Conservation (phyloP, 23 tunicate species). For the Halocynthia roretzi region DNA sequence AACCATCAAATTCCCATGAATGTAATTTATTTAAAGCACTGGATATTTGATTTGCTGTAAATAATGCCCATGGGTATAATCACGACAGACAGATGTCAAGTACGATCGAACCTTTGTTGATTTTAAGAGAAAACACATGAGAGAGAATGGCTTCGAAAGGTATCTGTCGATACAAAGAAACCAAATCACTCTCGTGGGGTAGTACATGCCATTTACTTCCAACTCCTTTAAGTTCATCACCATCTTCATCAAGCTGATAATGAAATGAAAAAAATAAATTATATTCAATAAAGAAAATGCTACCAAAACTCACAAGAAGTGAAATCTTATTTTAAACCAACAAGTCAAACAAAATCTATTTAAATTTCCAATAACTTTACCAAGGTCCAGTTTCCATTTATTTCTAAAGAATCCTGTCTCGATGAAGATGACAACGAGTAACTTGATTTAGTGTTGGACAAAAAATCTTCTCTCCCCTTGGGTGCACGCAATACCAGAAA, state of each 20-base stretch:
- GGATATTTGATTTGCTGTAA: no score
- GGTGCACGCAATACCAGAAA: conserved; percentile 45
- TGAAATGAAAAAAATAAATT: neutral
- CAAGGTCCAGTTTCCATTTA: no score
- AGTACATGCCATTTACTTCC: conserved; percentile 17
- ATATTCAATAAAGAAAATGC: neutral
- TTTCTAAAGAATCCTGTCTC: no score
- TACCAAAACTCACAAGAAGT: neutral
- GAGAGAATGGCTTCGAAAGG: conserved; percentile 57
- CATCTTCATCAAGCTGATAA: conserved; percentile 72
- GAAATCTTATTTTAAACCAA: no score
- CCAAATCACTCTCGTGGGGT: conserved; percentile 76
- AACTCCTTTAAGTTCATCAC: conserved; percentile 55
- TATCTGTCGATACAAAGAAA: conserved; percentile 70
- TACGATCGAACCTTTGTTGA: neutral
- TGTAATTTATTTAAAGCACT: no score
- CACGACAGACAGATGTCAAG: no score
- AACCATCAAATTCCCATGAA: no score
- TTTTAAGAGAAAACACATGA: conserved; percentile 29
- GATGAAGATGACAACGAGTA: no score
- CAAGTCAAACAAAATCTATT: no score
- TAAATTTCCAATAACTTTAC: no score
- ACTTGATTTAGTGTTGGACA: conserved; percentile 30
- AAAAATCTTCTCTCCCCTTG: conserved; percentile 45
- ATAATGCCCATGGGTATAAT: no score